Base-by-base conservation (phyloP, 2,797 vertebrate species). In the Cheirogaleus major region DNA sequence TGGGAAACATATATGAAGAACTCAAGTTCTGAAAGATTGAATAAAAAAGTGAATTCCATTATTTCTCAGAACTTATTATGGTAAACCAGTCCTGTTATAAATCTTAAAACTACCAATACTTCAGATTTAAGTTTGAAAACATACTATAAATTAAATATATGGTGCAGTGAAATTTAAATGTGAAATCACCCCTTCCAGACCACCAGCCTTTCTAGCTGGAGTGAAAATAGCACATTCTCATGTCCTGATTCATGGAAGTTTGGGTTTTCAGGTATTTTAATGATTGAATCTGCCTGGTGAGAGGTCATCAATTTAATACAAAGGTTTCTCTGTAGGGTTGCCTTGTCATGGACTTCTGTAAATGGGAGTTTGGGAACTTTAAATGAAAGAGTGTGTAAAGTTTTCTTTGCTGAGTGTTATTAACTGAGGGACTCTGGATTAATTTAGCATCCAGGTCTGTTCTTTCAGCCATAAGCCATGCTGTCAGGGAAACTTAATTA, bases 401-500 rank as follows among this genome's bases (percentile, higher is more conserved):
- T 98, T 99, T 98, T 97, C 97, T 98, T 98, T 98, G 97, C 97
- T 38, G 96, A 97, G 93, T 98, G 95, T 98, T 98, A 98, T 98
- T 98, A 99, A 98, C 98, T 97, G 97, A 98, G 98, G 98, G 98
- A 98, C 98, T 98, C 97, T 98, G 98, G 97, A 98, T 99, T 99
- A 98, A 99, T 99, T 98, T 99, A 99, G 97, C 98, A 99, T 97
- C 98, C 98, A 98, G 98, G 98, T 99, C 98, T 99, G 98, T 98
- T 99, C 98, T 98, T 98, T 98, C 98, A 98, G 98, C 98, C 98
- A 98, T 99, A 98, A 98, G 98, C 98, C 97, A 97, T 96, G 98
- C 98, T 99, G 99, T 99, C 99, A 99, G 98, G 97, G 98, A 98
- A 98, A 98, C 98, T 98, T 99, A 99, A 99, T 99, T 99, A 98